Percentiles rank a stretch among this genome's conserved stretches.
These are phyloP conservation scores for Danio choprae DNA, from an alignment of 2,797 vertebrate genomes.

Conservation along the genomic window DNA sequence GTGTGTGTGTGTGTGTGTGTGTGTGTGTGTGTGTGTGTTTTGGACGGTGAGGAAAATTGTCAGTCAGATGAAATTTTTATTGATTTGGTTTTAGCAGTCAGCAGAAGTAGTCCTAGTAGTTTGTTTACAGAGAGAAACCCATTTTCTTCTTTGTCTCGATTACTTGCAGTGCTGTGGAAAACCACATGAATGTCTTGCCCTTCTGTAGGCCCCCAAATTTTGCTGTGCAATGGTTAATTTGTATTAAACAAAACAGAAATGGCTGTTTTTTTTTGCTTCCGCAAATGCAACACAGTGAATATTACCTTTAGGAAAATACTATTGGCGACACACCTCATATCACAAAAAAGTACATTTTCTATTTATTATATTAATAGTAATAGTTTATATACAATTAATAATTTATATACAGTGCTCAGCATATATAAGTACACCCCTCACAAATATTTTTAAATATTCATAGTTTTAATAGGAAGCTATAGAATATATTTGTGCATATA, in stretches of 20 bases:
- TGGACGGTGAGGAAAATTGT: neutral
- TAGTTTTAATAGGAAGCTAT: too few species aligned
- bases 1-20: too few species aligned
- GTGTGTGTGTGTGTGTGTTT: neutral
- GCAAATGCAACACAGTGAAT: neutral
- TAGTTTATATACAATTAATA: too few species aligned
- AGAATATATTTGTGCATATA: too few species aligned
- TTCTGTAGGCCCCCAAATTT: neutral
- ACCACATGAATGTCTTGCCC: conserved; percentile 38
- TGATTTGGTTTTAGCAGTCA: conserved; percentile 22
- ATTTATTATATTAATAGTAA: too few species aligned
- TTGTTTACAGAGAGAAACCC: conserved; percentile 7
- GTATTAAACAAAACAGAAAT: neutral
- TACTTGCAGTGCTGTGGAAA: conserved; percentile 7
- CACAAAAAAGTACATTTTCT: too few species aligned
- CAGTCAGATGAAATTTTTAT: neutral
- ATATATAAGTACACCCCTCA: too few species aligned
- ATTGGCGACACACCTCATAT: neutral
- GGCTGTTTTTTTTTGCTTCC: neutral
- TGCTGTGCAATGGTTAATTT: neutral
- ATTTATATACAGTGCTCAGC: too few species aligned
- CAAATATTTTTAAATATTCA: too few species aligned
- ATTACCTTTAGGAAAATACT: neutral
- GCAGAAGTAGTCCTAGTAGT: conserved; percentile 3
- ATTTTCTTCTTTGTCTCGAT: neutral